phyloP scores from a whole-genome alignment of 2,797 vertebrate genomes.

The Aselliscus stoliczkanus region DNA sequence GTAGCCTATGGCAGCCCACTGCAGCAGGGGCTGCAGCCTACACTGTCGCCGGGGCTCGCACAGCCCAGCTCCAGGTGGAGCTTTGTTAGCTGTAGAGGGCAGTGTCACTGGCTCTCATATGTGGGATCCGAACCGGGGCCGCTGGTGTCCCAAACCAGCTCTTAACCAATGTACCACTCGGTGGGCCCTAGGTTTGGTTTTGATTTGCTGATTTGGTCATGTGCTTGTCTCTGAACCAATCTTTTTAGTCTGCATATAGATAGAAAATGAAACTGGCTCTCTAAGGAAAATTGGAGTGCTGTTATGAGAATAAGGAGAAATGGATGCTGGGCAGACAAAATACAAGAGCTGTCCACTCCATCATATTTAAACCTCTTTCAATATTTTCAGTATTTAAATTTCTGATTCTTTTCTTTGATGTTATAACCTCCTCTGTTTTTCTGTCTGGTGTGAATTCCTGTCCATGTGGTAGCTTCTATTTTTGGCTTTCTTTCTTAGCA shows the following conservation, averaged over 20 bases:
- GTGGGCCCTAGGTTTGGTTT: background rate
- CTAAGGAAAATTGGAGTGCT: background rate
- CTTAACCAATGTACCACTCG: too few relatives aligned
- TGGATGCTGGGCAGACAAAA: background rate
- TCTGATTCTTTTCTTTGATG: background rate
- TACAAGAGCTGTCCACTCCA: background rate
- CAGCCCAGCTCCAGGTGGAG: too few relatives aligned
- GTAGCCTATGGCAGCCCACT: too few relatives aligned
- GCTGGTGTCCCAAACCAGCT: too few relatives aligned
- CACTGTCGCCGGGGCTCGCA: too few relatives aligned
- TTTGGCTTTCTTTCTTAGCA: background rate
- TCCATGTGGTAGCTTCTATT: background rate
- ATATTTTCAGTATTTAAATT: background rate
- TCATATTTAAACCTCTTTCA: background rate
- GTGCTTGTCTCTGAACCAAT: background rate
- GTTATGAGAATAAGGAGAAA: background rate
- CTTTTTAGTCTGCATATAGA: background rate
- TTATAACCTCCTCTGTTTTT: background rate
- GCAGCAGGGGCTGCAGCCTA: too few relatives aligned
- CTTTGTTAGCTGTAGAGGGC: too few relatives aligned
- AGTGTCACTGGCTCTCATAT: too few relatives aligned
- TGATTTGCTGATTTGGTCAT: background rate
- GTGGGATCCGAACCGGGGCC: too few relatives aligned
- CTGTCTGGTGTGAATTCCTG: background rate
- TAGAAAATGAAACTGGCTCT: background rate